These are phyloP conservation scores for Dinomys branickii DNA, from an alignment of 2,113 vertebrate species.

Conservation along the genomic window DNA sequence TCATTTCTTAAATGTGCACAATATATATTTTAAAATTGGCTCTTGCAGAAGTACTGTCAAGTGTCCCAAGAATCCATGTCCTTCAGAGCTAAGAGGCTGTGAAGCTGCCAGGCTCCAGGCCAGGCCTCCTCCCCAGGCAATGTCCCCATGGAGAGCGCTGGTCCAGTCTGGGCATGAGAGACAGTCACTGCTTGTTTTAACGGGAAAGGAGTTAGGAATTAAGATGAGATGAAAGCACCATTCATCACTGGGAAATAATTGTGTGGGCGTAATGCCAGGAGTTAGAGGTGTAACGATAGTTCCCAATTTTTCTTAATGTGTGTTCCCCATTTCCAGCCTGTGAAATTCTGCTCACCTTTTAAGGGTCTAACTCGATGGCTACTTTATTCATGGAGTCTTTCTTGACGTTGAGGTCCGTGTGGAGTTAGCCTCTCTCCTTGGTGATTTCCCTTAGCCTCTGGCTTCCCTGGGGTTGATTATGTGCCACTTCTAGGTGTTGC, in stretches of 20 bases:
- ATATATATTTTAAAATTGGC: not conserved
- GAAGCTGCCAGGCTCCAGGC: not conserved
- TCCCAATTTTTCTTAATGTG: not conserved
- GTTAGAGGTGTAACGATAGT: not conserved
- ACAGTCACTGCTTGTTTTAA: not conserved
- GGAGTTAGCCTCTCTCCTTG: not conserved
- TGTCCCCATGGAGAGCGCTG: not conserved
- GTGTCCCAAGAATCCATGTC: not conserved
- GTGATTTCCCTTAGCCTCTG: not conserved
- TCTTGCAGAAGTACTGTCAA: not conserved
- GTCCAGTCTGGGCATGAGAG: not conserved
- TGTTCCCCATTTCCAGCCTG: not conserved
- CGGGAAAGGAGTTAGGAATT: not conserved
- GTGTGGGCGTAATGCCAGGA: not conserved
- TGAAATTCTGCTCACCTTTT: not conserved
- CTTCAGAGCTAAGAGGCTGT: not conserved
- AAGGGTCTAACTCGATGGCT: not conserved
- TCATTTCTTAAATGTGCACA: not conserved
- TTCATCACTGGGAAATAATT: not conserved
- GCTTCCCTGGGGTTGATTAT: not conserved
- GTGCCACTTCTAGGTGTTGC: not conserved
- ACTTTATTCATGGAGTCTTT: not conserved
- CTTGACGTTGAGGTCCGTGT: not conserved
- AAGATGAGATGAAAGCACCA: not conserved
- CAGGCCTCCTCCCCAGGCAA: not conserved